These are phyloP conservation scores for Aptenodytes patagonicus DNA, from an alignment of 2,113 vertebrate genomes.

Conservation along the genomic window DNA sequence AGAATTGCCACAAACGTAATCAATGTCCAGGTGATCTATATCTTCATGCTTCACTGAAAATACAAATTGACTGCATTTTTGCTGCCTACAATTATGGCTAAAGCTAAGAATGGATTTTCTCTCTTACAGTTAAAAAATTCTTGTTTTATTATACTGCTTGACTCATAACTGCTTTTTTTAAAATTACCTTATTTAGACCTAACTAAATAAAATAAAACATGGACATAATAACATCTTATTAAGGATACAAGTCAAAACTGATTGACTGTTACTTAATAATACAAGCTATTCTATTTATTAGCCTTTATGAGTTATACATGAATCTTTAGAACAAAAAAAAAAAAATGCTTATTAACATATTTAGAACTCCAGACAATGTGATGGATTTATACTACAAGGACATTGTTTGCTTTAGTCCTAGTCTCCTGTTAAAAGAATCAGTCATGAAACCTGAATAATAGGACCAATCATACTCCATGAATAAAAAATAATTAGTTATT, in stretches of 20 bases:
- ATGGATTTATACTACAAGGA: not conserved
- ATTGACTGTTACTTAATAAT: not conserved
- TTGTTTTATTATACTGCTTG: not conserved
- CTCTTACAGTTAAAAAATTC: not conserved
- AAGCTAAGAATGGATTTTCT: not conserved
- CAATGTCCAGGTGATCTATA: not conserved
- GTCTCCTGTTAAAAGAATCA: not conserved
- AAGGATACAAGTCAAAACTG: not conserved
- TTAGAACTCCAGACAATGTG: not conserved
- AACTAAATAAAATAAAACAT: not conserved
- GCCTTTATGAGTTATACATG: not conserved
- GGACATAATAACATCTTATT: not conserved
- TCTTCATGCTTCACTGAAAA: not conserved
- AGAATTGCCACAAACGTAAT: not conserved
- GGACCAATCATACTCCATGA: not conserved
- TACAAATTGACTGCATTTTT: not conserved
- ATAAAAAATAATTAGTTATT: not conserved
- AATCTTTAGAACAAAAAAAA: not conserved
- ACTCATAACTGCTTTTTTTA: not conserved
- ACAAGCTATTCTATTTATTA: not conserved
- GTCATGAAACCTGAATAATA: not conserved
- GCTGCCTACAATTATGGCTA: not conserved
- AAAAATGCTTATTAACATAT: not conserved
- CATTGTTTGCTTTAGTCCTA: not conserved
- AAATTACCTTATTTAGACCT: not conserved